Conservation (phyloP, 2,797 vertebrate species). For the Nyctalus aviator region DNA sequence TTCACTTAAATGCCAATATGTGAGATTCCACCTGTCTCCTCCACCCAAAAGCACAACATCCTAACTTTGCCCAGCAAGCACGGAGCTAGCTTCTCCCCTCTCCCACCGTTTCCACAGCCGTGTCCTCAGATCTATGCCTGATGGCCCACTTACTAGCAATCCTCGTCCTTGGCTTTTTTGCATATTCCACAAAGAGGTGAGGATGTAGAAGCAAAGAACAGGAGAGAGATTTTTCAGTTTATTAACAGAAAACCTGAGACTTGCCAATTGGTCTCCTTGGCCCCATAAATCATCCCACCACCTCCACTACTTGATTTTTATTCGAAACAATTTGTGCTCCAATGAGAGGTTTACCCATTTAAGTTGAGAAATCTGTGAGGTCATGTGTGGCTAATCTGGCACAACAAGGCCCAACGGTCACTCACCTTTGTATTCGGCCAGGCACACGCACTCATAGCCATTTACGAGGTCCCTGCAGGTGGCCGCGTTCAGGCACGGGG, state of each 20-base stretch:
- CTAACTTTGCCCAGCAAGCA: neutral
- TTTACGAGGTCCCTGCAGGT: slow-evolving; percentile 96
- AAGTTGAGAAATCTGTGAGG: neutral
- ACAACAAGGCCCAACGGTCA: neutral
- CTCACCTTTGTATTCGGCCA: slow-evolving; percentile 95
- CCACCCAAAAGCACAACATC: neutral
- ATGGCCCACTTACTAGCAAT: accelerated
- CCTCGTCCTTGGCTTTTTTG: neutral
- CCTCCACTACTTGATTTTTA: neutral
- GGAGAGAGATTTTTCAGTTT: neutral
- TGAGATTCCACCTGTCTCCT: neutral
- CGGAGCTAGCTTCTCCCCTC: accelerated
- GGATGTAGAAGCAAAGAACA: neutral
- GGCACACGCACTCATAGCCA: slow-evolving; percentile 95
- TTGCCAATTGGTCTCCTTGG: neutral
- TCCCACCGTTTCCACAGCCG: accelerated
- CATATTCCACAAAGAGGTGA: neutral
- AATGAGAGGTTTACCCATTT: neutral
- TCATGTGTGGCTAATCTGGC: neutral
- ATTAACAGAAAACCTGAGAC: neutral
- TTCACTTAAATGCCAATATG: neutral
- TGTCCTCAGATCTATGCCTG: neutral
- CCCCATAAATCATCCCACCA: neutral
- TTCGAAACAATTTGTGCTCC: neutral
- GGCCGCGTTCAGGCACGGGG: slow-evolving; percentile 96